Evolutionary conservation across 2,797 vertebrate species (phyloP).

Genomic region (Bovichtus variegatus): DNA sequence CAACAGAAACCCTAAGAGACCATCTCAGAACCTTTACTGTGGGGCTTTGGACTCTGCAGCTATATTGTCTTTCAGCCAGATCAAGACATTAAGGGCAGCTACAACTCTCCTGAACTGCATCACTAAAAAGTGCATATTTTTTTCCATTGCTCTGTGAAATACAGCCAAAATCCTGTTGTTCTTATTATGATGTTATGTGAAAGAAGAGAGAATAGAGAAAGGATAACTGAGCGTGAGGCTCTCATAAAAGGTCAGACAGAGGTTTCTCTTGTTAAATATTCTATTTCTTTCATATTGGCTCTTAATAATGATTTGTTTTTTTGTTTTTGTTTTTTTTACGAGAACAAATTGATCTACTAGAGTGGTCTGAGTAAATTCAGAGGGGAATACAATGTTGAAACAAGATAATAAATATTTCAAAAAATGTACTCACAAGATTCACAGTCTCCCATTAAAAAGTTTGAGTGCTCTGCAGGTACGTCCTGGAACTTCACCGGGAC

Average conservation of each 20-base stretch:
- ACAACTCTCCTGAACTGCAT: neutral
- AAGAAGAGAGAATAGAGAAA: neutral
- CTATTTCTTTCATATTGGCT: neutral
- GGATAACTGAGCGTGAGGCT: neutral
- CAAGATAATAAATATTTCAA: neutral
- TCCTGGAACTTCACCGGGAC: slow-evolving; percentile 98
- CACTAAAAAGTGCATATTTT: neutral
- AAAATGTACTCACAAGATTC: slow-evolving; percentile 90
- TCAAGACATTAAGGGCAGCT: neutral
- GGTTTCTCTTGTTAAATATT: neutral
- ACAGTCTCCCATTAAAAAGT: slow-evolving; percentile 81
- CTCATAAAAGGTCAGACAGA: neutral
- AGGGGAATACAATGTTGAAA: neutral
- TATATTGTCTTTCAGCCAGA: neutral
- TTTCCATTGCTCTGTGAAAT: neutral
- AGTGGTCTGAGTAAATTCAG: neutral
- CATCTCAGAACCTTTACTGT: neutral
- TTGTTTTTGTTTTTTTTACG: neutral
- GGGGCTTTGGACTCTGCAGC: neutral
- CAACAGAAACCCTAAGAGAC: neutral
- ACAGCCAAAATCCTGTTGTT: neutral
- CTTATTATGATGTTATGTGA: neutral
- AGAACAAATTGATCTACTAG: neutral
- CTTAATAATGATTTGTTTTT: neutral
- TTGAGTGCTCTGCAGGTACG: slow-evolving; percentile 87